These are phyloP conservation scores for Macrobrachium rosenbergii DNA, from an alignment of 1,140 invertebrate genomes.

Conservation along the genomic window DNA sequence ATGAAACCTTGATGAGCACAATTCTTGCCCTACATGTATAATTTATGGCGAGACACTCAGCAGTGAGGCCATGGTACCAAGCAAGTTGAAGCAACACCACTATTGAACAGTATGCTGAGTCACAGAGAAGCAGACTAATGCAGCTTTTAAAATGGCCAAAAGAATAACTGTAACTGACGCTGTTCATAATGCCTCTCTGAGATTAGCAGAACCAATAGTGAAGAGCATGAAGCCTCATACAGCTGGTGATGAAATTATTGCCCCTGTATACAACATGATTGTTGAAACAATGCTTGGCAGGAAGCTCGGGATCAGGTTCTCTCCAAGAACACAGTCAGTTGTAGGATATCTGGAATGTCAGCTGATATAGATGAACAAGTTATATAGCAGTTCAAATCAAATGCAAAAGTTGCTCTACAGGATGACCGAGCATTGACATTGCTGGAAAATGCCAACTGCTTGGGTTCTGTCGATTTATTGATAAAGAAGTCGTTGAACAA, in stretches of 20 bases:
- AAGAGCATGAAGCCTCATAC: slow-evolving; percentile 6
- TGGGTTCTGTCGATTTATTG: slow-evolving; percentile 23
- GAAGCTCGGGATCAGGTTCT: too few species aligned
- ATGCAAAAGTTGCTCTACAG: slow-evolving; percentile 6
- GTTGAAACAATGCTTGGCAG: slow-evolving; percentile 11
- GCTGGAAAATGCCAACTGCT: slow-evolving; percentile 5
- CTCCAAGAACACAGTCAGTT: too few species aligned
- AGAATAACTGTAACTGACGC: neutral
- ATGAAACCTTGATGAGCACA: too few species aligned
- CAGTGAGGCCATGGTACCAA: too few species aligned
- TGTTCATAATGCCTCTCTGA: neutral
- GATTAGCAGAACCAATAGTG: neutral
- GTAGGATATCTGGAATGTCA: too few species aligned
- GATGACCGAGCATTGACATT: slow-evolving; percentile 3
- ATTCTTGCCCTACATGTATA: too few species aligned
- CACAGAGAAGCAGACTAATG: neutral
- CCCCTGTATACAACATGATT: neutral
- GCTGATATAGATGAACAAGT: too few species aligned
- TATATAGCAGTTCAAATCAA: neutral
- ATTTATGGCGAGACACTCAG: too few species aligned
- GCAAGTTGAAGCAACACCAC: too few species aligned
- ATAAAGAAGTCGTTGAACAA: slow-evolving; percentile 8
- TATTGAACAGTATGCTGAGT: too few species aligned
- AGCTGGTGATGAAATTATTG: neutral
- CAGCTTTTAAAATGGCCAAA: slow-evolving; percentile 12